phyloP scores from a whole-genome alignment of 2,888 invertebrate species.

The Nasonia oneida region DNA sequence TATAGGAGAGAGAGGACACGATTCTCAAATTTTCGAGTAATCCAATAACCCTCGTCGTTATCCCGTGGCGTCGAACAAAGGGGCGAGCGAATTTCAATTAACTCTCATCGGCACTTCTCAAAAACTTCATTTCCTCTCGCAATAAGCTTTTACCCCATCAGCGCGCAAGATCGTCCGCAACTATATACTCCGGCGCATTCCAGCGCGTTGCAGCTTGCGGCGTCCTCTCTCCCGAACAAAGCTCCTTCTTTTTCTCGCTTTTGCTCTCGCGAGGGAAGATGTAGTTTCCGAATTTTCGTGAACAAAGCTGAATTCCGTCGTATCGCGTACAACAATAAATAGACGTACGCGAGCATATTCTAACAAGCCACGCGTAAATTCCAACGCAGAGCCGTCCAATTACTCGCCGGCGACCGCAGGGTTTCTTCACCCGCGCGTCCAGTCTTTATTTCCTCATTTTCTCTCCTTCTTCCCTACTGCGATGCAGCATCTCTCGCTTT shows the following conservation, averaged over 20 bases:
- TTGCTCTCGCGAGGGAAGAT: neutral
- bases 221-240: constrained; percentile 39
- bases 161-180: neutral
- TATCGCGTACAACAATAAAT: no score
- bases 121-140: neutral
- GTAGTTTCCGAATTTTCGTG: neutral
- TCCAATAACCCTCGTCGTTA: no score
- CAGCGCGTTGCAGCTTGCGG: constrained; percentile 28
- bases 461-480: neutral
- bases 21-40: no score
- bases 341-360: neutral
- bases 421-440: constrained; percentile 8
- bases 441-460: constrained; percentile 35
- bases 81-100: neutral
- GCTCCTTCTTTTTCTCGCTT: constrained; percentile 2
- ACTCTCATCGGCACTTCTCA: neutral
- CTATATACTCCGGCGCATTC: constrained; percentile 2
- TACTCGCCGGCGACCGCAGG: neutral
- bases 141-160: neutral
- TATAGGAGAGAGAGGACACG: no score
- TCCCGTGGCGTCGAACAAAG: neutral
- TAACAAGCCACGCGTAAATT: neutral
- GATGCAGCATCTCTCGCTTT: neutral
- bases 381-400: constrained; percentile 12
- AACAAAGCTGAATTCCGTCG: no score